These are phyloP conservation scores for Amphimedon queenslandica DNA, from an alignment of 37 sponge, comb jelly and placozoan species.

Conservation along the genomic window DNA sequence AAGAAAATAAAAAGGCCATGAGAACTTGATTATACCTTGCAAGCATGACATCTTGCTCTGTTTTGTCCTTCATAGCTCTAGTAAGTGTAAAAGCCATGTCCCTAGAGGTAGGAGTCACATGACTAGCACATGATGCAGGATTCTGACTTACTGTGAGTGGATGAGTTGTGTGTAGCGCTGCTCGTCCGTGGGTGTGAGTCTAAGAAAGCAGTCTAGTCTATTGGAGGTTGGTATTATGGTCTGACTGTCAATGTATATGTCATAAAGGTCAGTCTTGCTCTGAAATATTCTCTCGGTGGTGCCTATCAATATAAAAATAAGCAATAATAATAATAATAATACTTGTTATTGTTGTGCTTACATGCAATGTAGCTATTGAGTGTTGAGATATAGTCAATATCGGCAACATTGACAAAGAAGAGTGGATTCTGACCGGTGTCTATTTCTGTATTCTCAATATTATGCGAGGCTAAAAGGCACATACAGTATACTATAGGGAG, in stretches of 20 bases:
- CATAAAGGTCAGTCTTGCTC: conserved; percentile 71
- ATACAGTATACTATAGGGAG: conserved; percentile 74
- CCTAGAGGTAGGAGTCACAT: conserved; percentile 2
- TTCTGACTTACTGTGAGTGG: conserved; percentile 25
- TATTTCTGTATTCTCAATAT: conserved; percentile 14
- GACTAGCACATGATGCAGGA: not conserved
- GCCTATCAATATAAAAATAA: conserved; percentile 24
- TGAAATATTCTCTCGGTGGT: conserved; percentile 88
- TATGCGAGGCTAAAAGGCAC: conserved; percentile 61
- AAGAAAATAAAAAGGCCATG: no score
- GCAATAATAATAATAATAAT: not conserved
- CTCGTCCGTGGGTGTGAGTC: conserved; percentile 40
- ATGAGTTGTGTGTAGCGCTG: conserved; percentile 45
- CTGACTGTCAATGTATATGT: conserved; percentile 65
- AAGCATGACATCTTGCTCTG: not conserved
- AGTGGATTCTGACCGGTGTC: conserved; percentile 64
- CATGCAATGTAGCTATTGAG: conserved; percentile 77
- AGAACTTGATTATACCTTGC: not conserved
- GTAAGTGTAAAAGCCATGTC: not conserved
- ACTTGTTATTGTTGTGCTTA: conserved; percentile 9
- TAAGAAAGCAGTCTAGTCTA: conserved; percentile 42
- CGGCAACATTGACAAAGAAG: conserved; percentile 90
- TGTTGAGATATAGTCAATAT: conserved; percentile 53
- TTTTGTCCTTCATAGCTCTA: not conserved
- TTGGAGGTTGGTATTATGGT: conserved; percentile 17